These are phyloP conservation scores for Cantharis rustica DNA, from an alignment of 2,888 invertebrate species.

Conservation along the genomic window DNA sequence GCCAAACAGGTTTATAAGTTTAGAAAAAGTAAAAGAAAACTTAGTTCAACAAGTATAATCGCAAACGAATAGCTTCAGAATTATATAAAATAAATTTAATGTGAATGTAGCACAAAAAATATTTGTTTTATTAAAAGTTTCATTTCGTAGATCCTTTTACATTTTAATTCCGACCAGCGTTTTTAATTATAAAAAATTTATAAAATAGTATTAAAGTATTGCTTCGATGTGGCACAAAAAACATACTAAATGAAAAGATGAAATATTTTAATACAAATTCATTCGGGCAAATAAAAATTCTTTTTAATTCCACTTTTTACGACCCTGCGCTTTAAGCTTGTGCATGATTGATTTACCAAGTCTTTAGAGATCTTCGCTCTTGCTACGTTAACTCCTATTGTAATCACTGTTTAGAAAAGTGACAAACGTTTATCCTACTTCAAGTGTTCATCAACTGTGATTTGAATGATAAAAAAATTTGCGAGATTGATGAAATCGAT, in stretches of 20 bases:
- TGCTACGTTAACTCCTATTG: conserved; percentile 18
- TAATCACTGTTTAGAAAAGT: conserved; percentile 23
- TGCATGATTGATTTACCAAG: conserved; percentile 18
- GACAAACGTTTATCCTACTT: conserved; percentile 14
- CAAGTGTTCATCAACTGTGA: not conserved
- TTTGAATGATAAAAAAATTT: not conserved
- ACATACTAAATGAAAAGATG: not conserved
- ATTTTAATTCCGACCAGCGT: not conserved
- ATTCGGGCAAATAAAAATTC: not conserved
- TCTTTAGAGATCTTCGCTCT: conserved; percentile 15
- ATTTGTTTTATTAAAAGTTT: not conserved
- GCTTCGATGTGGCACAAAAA: not conserved
- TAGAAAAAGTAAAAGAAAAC: not conserved
- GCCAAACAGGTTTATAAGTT: not conserved
- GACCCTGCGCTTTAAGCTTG: conserved; percentile 6
- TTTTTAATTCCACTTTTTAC: not conserved
- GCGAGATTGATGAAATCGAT: not conserved
- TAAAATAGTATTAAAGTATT: not conserved
- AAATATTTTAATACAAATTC: not conserved
- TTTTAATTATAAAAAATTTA: not conserved
- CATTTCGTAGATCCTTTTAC: not conserved
- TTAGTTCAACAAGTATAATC: not conserved
- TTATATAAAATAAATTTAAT: not conserved
- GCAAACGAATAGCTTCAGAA: not conserved
- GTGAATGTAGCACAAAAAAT: not conserved